Evolutionary conservation across 2,113 vertebrate genomes (phyloP).

Genomic region (Cromileptes altivelis): DNA sequence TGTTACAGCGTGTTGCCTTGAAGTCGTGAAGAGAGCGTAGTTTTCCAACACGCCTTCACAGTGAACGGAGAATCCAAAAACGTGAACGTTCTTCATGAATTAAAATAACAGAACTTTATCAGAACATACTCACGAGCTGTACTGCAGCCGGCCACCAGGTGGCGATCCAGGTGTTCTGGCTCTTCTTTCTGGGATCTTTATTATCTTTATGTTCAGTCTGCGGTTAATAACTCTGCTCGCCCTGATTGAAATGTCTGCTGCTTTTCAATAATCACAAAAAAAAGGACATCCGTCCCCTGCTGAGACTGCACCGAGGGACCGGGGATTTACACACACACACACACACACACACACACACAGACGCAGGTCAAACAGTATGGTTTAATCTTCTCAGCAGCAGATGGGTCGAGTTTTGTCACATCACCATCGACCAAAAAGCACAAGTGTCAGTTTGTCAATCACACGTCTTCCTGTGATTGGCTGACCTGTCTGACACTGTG

Average conservation of each 20-base stretch:
- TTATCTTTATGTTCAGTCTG: background rate
- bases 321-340: conserved; percentile 8
- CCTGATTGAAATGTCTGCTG: conserved; percentile 33
- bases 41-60: no score
- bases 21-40: no score
- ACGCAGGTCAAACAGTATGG: background rate
- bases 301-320: conserved; percentile 15
- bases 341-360: conserved; percentile 5
- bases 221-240: conserved; percentile 6
- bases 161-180: no score
- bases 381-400: conserved; percentile 58
- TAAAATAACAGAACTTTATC: no score
- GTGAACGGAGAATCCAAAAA: no score
- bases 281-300: conserved; percentile 16
- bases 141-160: no score
- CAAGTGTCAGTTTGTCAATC: conserved; percentile 52
- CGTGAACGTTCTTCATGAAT: no score
- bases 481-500: background rate
- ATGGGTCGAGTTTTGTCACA: conserved; percentile 33
- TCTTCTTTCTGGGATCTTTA: no score
- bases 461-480: conserved; percentile 28
- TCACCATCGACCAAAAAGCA: background rate
- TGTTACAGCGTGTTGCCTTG: no score
- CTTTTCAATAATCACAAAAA: conserved; percentile 25
- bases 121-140: no score